A percentile compares a stretch with the other conserved stretches of the same genome.
Evolutionary conservation across 2,797 vertebrate species (phyloP).

Genomic region (Simalia tracyae): DNA sequence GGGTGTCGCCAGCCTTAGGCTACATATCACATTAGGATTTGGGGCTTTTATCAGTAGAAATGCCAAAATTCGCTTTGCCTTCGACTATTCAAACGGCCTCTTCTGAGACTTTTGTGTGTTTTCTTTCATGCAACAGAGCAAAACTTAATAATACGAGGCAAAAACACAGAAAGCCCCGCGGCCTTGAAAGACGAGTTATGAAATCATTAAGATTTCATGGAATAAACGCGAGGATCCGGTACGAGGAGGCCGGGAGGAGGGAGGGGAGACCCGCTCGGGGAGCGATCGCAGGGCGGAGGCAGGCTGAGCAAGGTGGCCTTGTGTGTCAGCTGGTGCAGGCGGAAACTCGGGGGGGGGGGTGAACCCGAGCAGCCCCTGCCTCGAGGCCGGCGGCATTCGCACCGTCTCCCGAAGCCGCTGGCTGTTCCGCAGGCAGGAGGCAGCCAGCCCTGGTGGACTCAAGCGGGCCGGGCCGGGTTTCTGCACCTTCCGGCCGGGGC

Average conservation of each 20-base stretch:
- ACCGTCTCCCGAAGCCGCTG: too few species aligned
- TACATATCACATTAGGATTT: not conserved
- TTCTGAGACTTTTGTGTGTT: too few species aligned
- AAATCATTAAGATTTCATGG: slow-evolving; percentile 54
- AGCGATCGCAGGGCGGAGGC: not conserved
- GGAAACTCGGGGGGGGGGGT: not conserved
- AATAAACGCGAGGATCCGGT: slow-evolving; percentile 56
- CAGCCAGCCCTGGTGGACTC: not conserved
- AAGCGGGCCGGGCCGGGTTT: too few species aligned
- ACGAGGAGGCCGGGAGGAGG: not conserved
- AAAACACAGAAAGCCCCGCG: slow-evolving; percentile 48
- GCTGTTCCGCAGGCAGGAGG: not conserved
- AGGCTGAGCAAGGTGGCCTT: slow-evolving; percentile 11
- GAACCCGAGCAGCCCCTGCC: not conserved
- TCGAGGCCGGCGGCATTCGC: not conserved
- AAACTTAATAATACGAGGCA: slow-evolving; percentile 51
- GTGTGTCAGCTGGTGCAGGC: not conserved
- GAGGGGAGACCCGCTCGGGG: slow-evolving; percentile 38
- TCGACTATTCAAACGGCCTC: slow-evolving; percentile 31
- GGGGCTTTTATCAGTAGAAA: not conserved
- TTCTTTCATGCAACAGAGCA: slow-evolving; percentile 29
- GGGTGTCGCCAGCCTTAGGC: not conserved
- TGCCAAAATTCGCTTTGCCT: slow-evolving; percentile 29
- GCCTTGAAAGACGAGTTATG: slow-evolving; percentile 50
- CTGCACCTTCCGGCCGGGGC: too few species aligned